These are phyloP conservation scores for Gambusia holbrooki DNA, from an alignment of 2,113 vertebrate species.

Conservation along the genomic window DNA sequence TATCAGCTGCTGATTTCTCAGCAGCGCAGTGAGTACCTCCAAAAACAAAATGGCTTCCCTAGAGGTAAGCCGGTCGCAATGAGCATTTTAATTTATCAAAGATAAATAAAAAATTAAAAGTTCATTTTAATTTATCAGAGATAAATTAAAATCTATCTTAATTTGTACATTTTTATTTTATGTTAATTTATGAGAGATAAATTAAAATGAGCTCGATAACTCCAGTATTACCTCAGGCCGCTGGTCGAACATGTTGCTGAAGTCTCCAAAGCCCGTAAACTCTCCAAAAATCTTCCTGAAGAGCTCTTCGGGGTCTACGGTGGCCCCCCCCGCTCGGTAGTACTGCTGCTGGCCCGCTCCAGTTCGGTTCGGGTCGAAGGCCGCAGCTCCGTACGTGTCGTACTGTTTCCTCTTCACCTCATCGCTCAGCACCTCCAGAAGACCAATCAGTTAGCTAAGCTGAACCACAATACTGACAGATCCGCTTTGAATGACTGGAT, in stretches of 20 bases:
- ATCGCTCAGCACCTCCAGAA: slow-evolving; percentile 88
- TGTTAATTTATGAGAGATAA: too few species aligned
- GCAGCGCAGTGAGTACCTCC: too few species aligned
- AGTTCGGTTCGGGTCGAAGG: slow-evolving; percentile 80
- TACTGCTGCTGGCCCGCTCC: slow-evolving; percentile 76
- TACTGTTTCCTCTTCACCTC: slow-evolving; percentile 94
- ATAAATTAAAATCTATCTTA: too few species aligned
- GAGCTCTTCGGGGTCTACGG: slow-evolving; percentile 90
- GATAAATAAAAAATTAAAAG: too few species aligned
- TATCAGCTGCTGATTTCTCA: too few species aligned
- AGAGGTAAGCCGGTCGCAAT: too few species aligned
- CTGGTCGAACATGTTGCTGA: slow-evolving; percentile 88
- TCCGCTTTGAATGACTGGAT: neutral
- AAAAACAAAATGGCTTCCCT: too few species aligned
- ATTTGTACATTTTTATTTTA: too few species aligned
- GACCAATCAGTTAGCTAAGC: neutral
- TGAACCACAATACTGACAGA: neutral
- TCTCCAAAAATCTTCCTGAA: slow-evolving; percentile 97
- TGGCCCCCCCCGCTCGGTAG: slow-evolving; percentile 84
- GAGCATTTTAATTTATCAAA: too few species aligned
- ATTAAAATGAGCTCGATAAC: neutral
- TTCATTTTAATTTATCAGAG: too few species aligned
- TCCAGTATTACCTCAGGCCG: slow-evolving; percentile 85
- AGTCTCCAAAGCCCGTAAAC: slow-evolving; percentile 87
- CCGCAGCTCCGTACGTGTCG: slow-evolving; percentile 85